Conservation (phyloP, 2,113 vertebrate species). For the Chaetura pelagica region DNA sequence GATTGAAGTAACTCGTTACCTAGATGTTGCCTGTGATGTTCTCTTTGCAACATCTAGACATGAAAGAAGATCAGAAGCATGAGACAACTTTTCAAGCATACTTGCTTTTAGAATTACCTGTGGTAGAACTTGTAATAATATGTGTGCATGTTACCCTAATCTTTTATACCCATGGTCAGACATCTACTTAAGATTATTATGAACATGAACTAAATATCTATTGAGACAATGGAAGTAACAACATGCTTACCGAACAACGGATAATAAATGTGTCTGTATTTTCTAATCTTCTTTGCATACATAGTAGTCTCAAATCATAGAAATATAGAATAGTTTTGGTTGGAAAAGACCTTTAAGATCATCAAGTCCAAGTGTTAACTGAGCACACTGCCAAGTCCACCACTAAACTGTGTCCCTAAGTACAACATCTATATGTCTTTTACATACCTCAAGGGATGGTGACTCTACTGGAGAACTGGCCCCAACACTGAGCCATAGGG, state of each 20-base stretch:
- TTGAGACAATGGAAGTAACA: neutral
- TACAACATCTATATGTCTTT: too few relatives aligned
- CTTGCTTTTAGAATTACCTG: neutral
- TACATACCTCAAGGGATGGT: too few relatives aligned
- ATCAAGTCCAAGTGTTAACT: too few relatives aligned
- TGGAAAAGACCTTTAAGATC: too few relatives aligned
- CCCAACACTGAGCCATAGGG: too few relatives aligned
- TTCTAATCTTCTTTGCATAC: neutral
- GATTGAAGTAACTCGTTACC: neutral
- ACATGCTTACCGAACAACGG: neutral
- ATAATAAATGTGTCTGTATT: fast-evolving
- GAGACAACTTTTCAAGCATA: neutral
- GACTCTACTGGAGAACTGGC: too few relatives aligned
- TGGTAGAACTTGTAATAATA: neutral
- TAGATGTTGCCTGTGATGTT: neutral
- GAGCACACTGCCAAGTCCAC: too few relatives aligned
- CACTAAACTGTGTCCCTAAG: too few relatives aligned
- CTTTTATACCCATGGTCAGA: neutral
- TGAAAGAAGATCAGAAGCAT: neutral
- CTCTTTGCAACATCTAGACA: neutral
- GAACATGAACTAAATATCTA: neutral
- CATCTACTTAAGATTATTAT: neutral
- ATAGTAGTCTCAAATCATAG: neutral
- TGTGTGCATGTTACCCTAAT: neutral
- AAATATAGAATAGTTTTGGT: too few relatives aligned